phyloP scores from a whole-genome alignment of 2,888 invertebrate species.

The Aleiodes alternator region DNA sequence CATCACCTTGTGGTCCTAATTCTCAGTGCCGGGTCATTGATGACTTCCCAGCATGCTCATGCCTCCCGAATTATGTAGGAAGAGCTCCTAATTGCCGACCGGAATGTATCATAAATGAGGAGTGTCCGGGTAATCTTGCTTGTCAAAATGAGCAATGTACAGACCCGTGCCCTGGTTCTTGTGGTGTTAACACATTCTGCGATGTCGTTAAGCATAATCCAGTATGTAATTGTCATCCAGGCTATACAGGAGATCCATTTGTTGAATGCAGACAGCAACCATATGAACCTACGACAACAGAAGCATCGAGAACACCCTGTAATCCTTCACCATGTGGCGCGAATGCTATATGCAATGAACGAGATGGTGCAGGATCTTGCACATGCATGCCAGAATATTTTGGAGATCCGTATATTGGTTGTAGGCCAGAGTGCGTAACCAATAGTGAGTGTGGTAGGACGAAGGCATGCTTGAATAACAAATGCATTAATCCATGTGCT shows the following conservation, averaged over 20 bases:
- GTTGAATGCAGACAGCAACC: slow-evolving; percentile 80
- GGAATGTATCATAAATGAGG: slow-evolving; percentile 89
- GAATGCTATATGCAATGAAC: slow-evolving; percentile 89
- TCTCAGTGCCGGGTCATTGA: slow-evolving; percentile 88
- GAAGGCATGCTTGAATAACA: slow-evolving; percentile 89
- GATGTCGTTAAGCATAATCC: slow-evolving; percentile 90
- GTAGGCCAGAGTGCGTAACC: slow-evolving; percentile 89
- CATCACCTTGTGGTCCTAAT: slow-evolving; percentile 90
- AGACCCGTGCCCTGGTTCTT: slow-evolving; percentile 91
- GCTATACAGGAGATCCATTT: slow-evolving; percentile 91
- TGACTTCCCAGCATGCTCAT: slow-evolving; percentile 88
- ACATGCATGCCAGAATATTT: slow-evolving; percentile 88
- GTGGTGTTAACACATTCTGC: slow-evolving; percentile 87
- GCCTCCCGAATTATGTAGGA: slow-evolving; percentile 86
- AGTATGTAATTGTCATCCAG: slow-evolving; percentile 86
- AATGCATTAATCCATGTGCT: slow-evolving; percentile 89
- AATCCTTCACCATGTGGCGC: slow-evolving; percentile 92
- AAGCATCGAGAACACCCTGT: slow-evolving; percentile 84
- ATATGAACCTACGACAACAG: slow-evolving; percentile 77
- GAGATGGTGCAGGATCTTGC: slow-evolving; percentile 89
- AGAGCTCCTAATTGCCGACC: slow-evolving; percentile 91
- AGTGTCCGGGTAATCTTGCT: slow-evolving; percentile 89
- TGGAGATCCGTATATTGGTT: slow-evolving; percentile 91
- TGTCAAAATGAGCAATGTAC: slow-evolving; percentile 89
- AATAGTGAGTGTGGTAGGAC: slow-evolving; percentile 88